Base-by-base conservation (phyloP, 2,888 invertebrate genomes). In the Eurytoma adleriae region DNA sequence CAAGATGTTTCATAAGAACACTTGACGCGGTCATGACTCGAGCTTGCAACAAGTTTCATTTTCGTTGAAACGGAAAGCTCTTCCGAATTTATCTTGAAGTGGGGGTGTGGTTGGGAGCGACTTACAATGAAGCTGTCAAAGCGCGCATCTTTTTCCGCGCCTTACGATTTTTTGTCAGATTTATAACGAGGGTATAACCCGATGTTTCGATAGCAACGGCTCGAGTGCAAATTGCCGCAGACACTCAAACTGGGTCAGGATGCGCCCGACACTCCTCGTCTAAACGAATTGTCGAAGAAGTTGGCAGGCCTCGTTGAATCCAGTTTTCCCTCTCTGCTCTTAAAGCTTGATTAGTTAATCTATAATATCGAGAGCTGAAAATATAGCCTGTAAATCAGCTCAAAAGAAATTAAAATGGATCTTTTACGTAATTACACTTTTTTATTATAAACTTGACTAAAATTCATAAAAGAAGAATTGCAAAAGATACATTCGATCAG, bases 201-300 rank as follows among this genome's bases (percentile, higher is more conserved):
- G 70, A 64, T 62, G 62, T 76, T 54, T 62, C 50, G 52, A 62
- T 50, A n/a, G 30, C n/a, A 30, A n/a, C 12, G 74, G 62, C 71
- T 85, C 85, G 81, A 85, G 86, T 84, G 86, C 83, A 85, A 86
- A 86, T 85, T 86, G 84, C 83, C 79, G 82, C 74, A 78, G 85
- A 81, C 82, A 80, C 62, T 81, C 73, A 77, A 86, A 85, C 62
- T 84, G 69, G 86, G 84, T 86, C 84, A 85, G 78, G 27, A 52
- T 54, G 64, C 40, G 10, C 10, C 30, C 57, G 48, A 79, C 80
- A 83, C 81, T 83, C 66, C 59, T 78, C 82, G 82, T 82, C 83
- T 85, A 86, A 84, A 83, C 78, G 84, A 84, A 84, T 83, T 79
- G 81, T 61, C 70, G 77, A 79, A 81, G 80, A 72, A 77, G 56